These are phyloP conservation scores for Whitmania pigra DNA, from an alignment of 1,140 invertebrate species.

Conservation along the genomic window DNA sequence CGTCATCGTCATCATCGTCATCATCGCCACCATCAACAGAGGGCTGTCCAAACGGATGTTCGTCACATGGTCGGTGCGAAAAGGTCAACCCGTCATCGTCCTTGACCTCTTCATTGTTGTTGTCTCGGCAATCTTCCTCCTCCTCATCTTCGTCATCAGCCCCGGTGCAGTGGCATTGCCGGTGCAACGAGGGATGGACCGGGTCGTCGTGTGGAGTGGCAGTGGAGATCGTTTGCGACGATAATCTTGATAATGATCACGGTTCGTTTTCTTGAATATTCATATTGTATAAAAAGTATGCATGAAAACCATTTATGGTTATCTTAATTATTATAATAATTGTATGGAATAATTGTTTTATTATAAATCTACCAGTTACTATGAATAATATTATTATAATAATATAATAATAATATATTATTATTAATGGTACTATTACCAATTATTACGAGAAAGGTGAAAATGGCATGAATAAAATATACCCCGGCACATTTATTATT, in stretches of 20 bases:
- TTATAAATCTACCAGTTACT: too few relatives aligned
- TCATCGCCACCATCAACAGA: conserved; percentile 2
- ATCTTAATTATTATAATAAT: too few relatives aligned
- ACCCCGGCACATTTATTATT: too few relatives aligned
- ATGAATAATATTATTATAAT: too few relatives aligned
- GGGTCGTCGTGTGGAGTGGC: conserved; percentile 86
- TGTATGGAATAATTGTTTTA: too few relatives aligned
- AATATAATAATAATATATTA: too few relatives aligned
- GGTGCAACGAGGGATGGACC: conserved; percentile 79
- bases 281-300: too few relatives aligned
- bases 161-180: conserved; percentile 61
- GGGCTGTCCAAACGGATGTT: conserved; percentile 1
- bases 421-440: too few relatives aligned
- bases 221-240: conserved; percentile 78
- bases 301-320: too few relatives aligned
- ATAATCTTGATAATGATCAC: conserved; percentile 88
- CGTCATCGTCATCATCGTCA: background rate
- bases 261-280: conserved; percentile 47
- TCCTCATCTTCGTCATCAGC: conserved; percentile 79
- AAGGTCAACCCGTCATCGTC: background rate
- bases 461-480: too few relatives aligned
- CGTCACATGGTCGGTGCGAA: background rate
- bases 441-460: too few relatives aligned
- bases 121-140: conserved; percentile 9
- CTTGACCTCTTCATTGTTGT: background rate